Evolutionary conservation across 2,888 invertebrate genomes (phyloP), one percentile per base, ranked within the genome.

Genomic region (Cheilosia variabilis): DNA sequence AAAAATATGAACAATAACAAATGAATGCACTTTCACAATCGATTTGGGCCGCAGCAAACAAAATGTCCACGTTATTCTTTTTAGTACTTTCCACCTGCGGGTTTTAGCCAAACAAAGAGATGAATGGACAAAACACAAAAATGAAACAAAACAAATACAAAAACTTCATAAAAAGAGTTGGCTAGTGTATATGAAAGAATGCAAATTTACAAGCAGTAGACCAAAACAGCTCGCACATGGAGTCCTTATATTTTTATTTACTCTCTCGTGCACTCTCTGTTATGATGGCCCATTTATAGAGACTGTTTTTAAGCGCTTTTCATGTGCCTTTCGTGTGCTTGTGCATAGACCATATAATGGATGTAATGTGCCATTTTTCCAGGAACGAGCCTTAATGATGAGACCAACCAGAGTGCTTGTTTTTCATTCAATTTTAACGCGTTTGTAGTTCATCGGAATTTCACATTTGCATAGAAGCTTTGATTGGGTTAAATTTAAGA

Each of bases 21-120:
- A 52, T 52, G 52, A 27, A 60, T 65, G 50, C 31, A 71, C 15
- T 71, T 78, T 65, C 41, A 63, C 78, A 65, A 78, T 71, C 71
- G 71, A 78, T 78, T 78, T 71, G 65, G 57, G 50, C 57, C 50
- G 10, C 52, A 65, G 10, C 52, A 65, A 71, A 63, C 45, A 69
- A 45, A 68, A 69, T 57, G 47, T 57, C 13, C 69, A 34, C 22
- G 17, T 24, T 27, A 52, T 45, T 65, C 50, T 72, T 19, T 78
- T 55, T 13, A 10, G 24, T 31, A 60, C 24, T 31, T 71, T 72
- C 53, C 65, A 79, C 65, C 72, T 71, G 78, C 41, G 55, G 65
- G 60, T 45, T 58, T 17, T 10, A 19, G 31, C 24, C 24, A 37
- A 10, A 72, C 43, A 50, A 58, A 52, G 22, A 19, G 15, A 69